These are phyloP conservation scores for Zaprionus africanus DNA, from an alignment of 1,140 invertebrate species.

Conservation along the genomic window DNA sequence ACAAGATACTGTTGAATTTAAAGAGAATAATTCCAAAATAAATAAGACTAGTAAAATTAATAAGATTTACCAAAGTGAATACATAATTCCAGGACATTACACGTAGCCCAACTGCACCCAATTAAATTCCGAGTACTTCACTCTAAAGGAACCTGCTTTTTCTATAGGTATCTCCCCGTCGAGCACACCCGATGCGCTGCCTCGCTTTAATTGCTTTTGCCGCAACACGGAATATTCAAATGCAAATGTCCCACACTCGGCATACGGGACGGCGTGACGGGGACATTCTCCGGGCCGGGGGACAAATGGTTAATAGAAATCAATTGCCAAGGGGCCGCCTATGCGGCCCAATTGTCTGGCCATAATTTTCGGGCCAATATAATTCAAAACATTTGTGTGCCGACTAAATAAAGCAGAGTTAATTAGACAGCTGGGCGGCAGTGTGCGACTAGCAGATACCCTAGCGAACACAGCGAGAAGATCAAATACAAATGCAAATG, in stretches of 20 bases:
- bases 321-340: not conserved
- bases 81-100: no score
- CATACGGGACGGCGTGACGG: not conserved
- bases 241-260: not conserved
- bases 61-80: no score
- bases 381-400: slow-evolving; percentile 4
- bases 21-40: no score
- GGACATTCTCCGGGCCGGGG: not conserved
- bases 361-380: not conserved
- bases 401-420: slow-evolving; percentile 5
- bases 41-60: no score
- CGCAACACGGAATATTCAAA: not conserved
- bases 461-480: not conserved
- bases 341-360: not conserved
- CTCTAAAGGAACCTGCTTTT: no score
- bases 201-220: not conserved
- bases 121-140: no score
- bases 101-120: no score
- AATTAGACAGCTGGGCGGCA: not conserved
- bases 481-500: not conserved
- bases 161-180: not conserved
- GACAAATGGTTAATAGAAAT: not conserved
- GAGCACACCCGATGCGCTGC: no score
- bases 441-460: not conserved
- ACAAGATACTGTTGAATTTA: no score